Percentiles rank a stretch among this genome's conserved stretches.
Conservation (phyloP, 1,140 invertebrate species). For the Neotoxoptera formosana region DNA sequence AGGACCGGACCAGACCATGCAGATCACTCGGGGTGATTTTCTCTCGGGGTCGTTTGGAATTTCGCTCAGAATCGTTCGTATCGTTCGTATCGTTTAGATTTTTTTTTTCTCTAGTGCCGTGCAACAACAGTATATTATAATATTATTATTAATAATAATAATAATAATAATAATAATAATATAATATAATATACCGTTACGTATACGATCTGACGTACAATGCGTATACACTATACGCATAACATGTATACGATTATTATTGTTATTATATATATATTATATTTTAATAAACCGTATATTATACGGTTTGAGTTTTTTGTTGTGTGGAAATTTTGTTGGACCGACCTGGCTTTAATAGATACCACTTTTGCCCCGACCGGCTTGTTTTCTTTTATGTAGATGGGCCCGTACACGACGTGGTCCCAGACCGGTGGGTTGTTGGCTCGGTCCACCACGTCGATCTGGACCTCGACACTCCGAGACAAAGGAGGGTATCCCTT, state of each 20-base stretch:
- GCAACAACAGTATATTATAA: background rate
- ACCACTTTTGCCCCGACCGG: constrained; percentile 95
- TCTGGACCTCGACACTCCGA: constrained; percentile 93
- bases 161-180: no score
- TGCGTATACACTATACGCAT: background rate
- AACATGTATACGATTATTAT: no score
- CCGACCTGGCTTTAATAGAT: constrained; percentile 97
- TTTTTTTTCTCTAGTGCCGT: constrained; percentile 29
- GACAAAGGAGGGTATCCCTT: constrained; percentile 92
- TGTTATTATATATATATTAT: no score
- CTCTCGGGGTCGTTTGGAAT: background rate
- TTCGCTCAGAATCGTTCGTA: background rate
- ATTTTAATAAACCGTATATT: background rate
- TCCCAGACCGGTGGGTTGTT: constrained; percentile 98
- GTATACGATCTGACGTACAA: background rate
- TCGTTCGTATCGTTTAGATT: background rate
- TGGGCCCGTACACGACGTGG: constrained; percentile 92
- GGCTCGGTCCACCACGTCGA: constrained; percentile 95
- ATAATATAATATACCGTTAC: no score
- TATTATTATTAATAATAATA: no score
- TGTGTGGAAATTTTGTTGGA: constrained; percentile 63
- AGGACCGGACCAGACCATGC: no score
- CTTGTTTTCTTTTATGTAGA: constrained; percentile 96
- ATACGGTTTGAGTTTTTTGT: background rate
- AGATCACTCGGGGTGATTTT: no score